A percentile compares a stretch with the other conserved stretches of the same genome.
phyloP scores from a whole-genome alignment of 1,140 invertebrate genomes.

The Atta cephalotes region DNA sequence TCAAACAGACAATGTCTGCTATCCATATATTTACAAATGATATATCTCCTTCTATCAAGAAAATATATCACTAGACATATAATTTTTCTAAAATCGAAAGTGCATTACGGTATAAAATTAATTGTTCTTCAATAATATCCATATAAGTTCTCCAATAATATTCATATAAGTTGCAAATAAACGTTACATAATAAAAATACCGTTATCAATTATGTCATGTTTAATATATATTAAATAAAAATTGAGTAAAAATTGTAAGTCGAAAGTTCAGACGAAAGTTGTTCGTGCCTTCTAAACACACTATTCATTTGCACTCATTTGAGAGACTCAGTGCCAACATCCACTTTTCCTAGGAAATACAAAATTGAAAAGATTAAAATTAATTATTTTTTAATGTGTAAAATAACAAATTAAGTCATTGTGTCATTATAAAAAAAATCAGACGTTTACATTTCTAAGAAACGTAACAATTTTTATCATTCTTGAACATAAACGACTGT shows the following conservation, averaged over 20 bases:
- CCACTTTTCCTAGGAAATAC: not conserved
- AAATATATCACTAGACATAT: conserved; percentile 32
- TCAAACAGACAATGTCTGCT: conserved; percentile 37
- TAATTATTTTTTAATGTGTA: not conserved
- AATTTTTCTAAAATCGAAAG: not conserved
- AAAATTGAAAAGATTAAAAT: not conserved
- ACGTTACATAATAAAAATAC: not conserved
- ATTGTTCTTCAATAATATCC: not conserved
- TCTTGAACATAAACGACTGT: not conserved
- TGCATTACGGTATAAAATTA: not conserved
- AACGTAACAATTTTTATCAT: conserved; percentile 3
- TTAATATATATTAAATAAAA: not conserved
- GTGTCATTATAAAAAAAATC: not conserved
- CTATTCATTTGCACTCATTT: not conserved
- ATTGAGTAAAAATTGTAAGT: not conserved
- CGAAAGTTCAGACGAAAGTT: conserved; percentile 29
- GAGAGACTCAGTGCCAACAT: not conserved
- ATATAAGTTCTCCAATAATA: not conserved
- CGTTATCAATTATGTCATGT: not conserved
- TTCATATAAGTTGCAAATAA: not conserved
- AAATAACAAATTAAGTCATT: not conserved
- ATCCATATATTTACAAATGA: conserved; percentile 44
- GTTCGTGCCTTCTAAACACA: not conserved
- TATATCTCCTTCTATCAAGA: conserved; percentile 16
- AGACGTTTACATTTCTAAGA: not conserved